Evolutionary conservation across 1,140 invertebrate species (phyloP), one percentile per base, ranked within the genome.

Genomic region (Ostrea edulis): DNA sequence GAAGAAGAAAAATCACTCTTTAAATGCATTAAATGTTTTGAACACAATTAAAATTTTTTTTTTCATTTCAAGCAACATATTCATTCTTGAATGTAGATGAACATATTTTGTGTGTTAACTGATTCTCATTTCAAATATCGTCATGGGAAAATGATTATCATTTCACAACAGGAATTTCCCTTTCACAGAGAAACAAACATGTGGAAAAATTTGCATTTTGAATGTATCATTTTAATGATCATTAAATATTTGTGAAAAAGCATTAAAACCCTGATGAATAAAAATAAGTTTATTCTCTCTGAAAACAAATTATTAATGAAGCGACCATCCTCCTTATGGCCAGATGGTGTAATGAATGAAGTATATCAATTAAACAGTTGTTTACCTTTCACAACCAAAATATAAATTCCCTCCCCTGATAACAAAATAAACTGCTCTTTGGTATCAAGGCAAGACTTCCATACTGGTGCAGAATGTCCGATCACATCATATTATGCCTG

Each of bases 401-500:
- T 11, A 25, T 77, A 77, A 77, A 77, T 29, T 29, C 68, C 68
- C 68, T 77, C 68, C 68, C 68, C 68, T 25, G 22, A 35, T 62
- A 62, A 62, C 58, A 77, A 35, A 77, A 77, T 77, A 77, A 77
- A 12, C 14, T 77, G 55, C 68, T 77, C 68, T 77, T 77, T 77
- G 68, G 68, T 77, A 77, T 77, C 22, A 77, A 77, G 68, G 68
- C 68, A 77, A 77, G 68, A 77, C 65, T 77, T 29, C 22, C 29
- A 29, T 29, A 77, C 25, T 29, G 25, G 29, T 44, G 68, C 14
- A 77, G 25, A 77, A 29, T 9, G 25, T 77, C 12, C 29, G 11
- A 35, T 77, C 14, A 77, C 29, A 29, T 25, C 68, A 29, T 29
- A 77, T 29, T 77, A 77, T 68, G 65, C 20, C 20, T 77, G 68